Conservation (phyloP, 2,797 vertebrate genomes). For the Neosilurus mollespiculum region DNA sequence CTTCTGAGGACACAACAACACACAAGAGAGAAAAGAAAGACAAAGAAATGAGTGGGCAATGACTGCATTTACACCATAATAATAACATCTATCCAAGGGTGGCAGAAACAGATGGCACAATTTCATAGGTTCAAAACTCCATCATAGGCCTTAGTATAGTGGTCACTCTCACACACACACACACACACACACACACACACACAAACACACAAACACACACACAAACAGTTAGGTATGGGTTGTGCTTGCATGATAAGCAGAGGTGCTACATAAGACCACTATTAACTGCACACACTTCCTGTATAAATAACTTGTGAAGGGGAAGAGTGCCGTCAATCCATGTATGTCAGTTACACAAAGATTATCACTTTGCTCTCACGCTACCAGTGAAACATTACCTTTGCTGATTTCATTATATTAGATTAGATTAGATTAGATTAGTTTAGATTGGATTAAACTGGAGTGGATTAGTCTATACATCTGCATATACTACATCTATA, state of each 20-base stretch:
- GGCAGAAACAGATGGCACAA: neutral
- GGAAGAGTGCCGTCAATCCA: neutral
- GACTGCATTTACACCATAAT: neutral
- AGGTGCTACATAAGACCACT: neutral
- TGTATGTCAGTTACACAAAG: neutral
- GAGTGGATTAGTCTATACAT: neutral
- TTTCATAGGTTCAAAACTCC: slow-evolving; percentile 7
- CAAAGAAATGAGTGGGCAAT: neutral
- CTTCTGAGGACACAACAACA: slow-evolving; percentile 78
- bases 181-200: slow-evolving; percentile 3
- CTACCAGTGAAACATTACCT: neutral
- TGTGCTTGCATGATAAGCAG: neutral
- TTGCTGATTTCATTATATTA: neutral
- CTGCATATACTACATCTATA: neutral
- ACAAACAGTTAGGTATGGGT: slow-evolving; percentile 7
- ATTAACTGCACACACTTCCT: neutral
- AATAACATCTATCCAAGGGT: neutral
- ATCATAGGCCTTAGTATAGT: neutral
- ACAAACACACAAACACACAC: neutral
- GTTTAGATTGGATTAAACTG: neutral
- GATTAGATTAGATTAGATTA: neutral
- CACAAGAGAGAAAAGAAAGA: neutral
- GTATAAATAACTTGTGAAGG: neutral
- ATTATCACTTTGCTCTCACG: neutral
- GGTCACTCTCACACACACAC: neutral